Conservation (phyloP, 2,888 invertebrate genomes). For the Melitaea athalia region DNA sequence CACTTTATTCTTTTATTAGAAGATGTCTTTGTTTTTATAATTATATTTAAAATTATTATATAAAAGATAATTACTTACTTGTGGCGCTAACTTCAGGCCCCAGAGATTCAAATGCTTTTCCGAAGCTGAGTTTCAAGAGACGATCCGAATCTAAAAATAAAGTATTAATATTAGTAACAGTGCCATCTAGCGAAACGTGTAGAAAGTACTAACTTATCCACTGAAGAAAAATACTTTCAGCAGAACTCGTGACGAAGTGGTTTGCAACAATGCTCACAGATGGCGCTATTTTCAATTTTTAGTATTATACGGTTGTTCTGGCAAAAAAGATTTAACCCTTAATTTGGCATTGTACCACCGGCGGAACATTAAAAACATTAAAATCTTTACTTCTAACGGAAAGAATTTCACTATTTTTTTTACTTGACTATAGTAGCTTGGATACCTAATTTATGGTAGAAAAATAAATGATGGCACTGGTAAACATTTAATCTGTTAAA, state of each 20-base stretch:
- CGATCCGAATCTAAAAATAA: slow-evolving; percentile 73
- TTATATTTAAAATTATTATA: background rate
- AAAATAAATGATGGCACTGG: too few species aligned
- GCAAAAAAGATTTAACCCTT: too few species aligned
- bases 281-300: background rate
- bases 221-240: too few species aligned
- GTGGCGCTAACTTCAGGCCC: slow-evolving; percentile 89
- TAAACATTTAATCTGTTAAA: too few species aligned
- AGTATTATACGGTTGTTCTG: background rate
- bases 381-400: too few species aligned
- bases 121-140: slow-evolving; percentile 76
- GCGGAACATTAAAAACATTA: too few species aligned
- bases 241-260: background rate
- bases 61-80: slow-evolving; percentile 81
- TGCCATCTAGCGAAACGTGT: slow-evolving; percentile 37
- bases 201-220: background rate
- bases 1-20: too few species aligned
- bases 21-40: too few species aligned
- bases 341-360: too few species aligned
- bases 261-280: background rate
- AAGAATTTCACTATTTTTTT: too few species aligned
- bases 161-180: slow-evolving; percentile 20
- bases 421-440: too few species aligned
- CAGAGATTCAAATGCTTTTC: slow-evolving; percentile 82
- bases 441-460: too few species aligned